These are phyloP conservation scores for roundworm (Caenorhabditis elegans) DNA, from an alignment of 1,140 invertebrate genomes.

Conservation along the genomic window DNA sequence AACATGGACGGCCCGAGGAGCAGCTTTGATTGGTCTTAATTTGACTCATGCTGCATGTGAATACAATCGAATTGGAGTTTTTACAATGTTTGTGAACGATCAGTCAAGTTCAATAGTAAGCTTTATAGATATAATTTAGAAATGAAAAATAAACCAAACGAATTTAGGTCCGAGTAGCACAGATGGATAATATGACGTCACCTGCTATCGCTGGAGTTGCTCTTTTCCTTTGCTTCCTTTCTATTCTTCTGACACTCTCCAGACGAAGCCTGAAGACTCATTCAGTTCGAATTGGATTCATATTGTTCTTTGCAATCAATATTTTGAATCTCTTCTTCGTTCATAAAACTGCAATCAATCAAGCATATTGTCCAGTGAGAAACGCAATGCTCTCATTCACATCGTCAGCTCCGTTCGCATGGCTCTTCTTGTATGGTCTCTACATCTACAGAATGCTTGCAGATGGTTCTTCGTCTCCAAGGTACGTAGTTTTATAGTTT, in stretches of 20 bases:
- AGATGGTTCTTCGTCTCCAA: conserved; percentile 29
- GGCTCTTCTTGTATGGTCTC: conserved; percentile 47
- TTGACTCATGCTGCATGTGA: conserved; percentile 54
- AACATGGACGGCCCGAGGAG: conserved; percentile 23
- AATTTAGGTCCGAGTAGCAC: conserved; percentile 42
- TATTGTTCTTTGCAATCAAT: conserved; percentile 40
- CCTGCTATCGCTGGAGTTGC: conserved; percentile 34
- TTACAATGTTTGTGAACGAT: conserved; percentile 47
- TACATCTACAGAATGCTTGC: conserved; percentile 48
- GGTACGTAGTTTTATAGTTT: too few relatives aligned
- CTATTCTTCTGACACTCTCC: conserved; percentile 29
- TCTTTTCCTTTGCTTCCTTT: conserved; percentile 35
- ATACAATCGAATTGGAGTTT: conserved; percentile 48
- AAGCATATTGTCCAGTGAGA: conserved; percentile 41
- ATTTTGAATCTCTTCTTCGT: conserved; percentile 35
- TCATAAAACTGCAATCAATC: conserved; percentile 40
- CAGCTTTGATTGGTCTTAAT: conserved; percentile 54
- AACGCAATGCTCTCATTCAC: conserved; percentile 48
- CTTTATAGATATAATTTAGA: too few relatives aligned
- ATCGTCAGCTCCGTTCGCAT: conserved; percentile 44
- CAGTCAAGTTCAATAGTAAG: conserved; percentile 50
- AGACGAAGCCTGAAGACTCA: conserved; percentile 14
- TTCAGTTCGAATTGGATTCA: conserved; percentile 38
- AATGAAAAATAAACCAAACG: background rate
- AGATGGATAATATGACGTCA: conserved; percentile 4